Evolutionary conservation across 2,797 vertebrate genomes (phyloP).

Genomic region (Loriculus beryllinus): DNA sequence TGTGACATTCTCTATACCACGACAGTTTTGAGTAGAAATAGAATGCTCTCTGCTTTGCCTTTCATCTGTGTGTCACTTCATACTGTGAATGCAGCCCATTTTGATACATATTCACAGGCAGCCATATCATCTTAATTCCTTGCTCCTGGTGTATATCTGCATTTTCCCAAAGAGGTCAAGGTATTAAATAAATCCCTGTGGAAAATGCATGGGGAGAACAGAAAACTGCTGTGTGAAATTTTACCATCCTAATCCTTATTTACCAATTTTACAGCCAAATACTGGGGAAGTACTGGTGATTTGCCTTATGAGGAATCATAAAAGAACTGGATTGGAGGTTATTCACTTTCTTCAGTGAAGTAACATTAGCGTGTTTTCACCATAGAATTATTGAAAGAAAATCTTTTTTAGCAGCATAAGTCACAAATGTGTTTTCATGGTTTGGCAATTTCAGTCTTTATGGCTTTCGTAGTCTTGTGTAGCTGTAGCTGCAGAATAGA

Average conservation of each 20-base stretch:
- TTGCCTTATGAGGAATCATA: neutral
- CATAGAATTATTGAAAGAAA: neutral
- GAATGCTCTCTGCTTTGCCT: slow-evolving; percentile 2
- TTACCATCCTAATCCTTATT: slow-evolving; percentile 26
- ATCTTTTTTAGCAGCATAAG: neutral
- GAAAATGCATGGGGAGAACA: slow-evolving; percentile 23
- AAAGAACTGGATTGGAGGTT: neutral
- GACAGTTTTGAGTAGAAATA: neutral
- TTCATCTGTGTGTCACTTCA: neutral
- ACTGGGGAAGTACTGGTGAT: neutral
- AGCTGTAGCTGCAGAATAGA: neutral
- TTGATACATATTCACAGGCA: slow-evolving; percentile 21
- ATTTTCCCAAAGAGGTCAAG: slow-evolving; percentile 23
- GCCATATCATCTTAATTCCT: slow-evolving; percentile 37
- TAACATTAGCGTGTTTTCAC: neutral
- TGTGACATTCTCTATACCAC: neutral
- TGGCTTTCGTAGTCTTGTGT: neutral
- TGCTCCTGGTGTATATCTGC: slow-evolving; percentile 35
- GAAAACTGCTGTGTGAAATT: slow-evolving; percentile 23
- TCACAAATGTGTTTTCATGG: neutral
- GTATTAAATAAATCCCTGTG: slow-evolving; percentile 55
- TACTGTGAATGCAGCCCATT: slow-evolving; percentile 13
- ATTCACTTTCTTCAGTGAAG: neutral
- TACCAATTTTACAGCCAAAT: slow-evolving; percentile 15
- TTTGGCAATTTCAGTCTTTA: neutral